These are phyloP conservation scores for Falcaria lacertinaria DNA, from an alignment of 2,888 invertebrate species.

Conservation along the genomic window DNA sequence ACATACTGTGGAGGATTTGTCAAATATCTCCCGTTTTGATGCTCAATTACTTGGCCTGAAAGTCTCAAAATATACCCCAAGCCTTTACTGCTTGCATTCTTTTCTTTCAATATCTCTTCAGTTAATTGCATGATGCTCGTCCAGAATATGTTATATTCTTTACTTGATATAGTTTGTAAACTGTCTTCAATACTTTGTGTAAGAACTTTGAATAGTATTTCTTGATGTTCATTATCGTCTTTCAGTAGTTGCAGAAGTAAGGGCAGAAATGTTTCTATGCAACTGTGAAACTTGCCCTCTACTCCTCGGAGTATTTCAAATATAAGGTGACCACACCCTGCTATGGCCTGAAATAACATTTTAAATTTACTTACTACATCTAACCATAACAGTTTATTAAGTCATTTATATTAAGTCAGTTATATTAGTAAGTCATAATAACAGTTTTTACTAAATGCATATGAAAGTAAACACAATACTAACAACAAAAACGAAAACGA, in stretches of 20 bases:
- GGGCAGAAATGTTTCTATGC: constrained; percentile 85
- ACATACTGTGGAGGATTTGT: constrained; percentile 80
- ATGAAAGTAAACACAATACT: no score
- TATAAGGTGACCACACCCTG: constrained; percentile 91
- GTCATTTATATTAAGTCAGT: no score
- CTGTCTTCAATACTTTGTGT: constrained; percentile 83
- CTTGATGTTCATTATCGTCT: constrained; percentile 70
- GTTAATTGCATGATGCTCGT: constrained; percentile 53
- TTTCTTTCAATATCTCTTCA: constrained; percentile 54
- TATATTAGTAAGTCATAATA: no score
- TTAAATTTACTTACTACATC: no score
- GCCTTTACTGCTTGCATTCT: constrained; percentile 48
- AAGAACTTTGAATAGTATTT: constrained; percentile 82
- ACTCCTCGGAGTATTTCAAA: constrained; percentile 94
- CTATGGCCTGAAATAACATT: constrained; percentile 80
- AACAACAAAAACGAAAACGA: no score
- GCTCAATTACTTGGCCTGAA: constrained; percentile 81
- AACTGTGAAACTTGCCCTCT: constrained; percentile 91
- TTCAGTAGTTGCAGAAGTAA: constrained; percentile 82
- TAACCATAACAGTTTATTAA: no score
- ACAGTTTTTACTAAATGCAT: no score
- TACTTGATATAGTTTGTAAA: constrained; percentile 79
- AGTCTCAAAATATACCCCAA: constrained; percentile 76
- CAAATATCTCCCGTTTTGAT: constrained; percentile 83
- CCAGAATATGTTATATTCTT: constrained; percentile 85